Evolutionary conservation across 2,888 invertebrate species (phyloP), one percentile per base, ranked within the genome.

Genomic region (Cyaniris semiargus): DNA sequence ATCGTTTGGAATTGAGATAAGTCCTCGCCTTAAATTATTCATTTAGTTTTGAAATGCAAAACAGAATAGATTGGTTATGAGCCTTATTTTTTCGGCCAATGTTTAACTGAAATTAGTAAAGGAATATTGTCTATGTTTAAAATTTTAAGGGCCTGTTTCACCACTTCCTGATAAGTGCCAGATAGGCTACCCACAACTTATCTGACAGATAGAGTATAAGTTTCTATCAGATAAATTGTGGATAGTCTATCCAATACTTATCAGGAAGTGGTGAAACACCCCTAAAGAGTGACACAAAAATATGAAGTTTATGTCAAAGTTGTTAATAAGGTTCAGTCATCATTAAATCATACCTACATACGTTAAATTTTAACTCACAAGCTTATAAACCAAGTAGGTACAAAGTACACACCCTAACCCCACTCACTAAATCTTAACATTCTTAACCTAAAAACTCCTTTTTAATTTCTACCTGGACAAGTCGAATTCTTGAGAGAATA

Each of bases 41-140:
- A 76, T 38, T 72, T 48, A 72, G 56, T 38, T 71, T 72, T 76
- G 44, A 72, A 72, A 70, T 56, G 31, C 34, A 71, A 76, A 58
- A 71, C 10, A 76, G 31, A 71, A 53, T 10, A 70, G n/a, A 71
- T 44, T 44, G 23, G n/a, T n/a, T 34, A n/a, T 21, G 38, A 71
- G 71, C 44, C 44, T 58, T 58, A 58, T 0, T 58, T 58, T n/a
- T n/a, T 58, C n/a, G n/a, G 8, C 10, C 10, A 60, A 23, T 60
- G 23, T 60, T 60, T 60, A 10, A 23, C 23, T 23, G 10, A 8
- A 10, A 60, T 18, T 48, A 38, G 8, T 44, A 13, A 44, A 44
- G 10, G 10, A 44, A 44, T 13, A 10, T 38, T 10, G 10, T 38
- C 1, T 10, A 10, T 44, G 44, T 53, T 53, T 5, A 18, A 18